Evolutionary conservation across 2,888 invertebrate species (phyloP), one percentile per base, ranked within the genome.

Genomic region (Stenolophus ochropezus): DNA sequence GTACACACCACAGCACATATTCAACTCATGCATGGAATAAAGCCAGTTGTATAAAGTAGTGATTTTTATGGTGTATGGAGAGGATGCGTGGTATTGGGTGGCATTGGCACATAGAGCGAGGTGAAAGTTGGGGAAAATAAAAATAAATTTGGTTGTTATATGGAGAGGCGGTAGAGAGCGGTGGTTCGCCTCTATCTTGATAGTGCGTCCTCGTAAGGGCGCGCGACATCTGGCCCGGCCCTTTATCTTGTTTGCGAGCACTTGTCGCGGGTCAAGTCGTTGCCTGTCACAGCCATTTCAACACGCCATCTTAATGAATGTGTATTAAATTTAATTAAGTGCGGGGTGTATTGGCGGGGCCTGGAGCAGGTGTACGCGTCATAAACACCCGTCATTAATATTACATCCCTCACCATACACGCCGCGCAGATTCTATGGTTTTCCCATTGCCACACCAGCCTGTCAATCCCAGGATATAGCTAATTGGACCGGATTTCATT

Each of bases 151-250:
- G 33, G 33, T 42, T 42, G 33, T 42, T 42, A 42, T 42, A 42
- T 42, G 11, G 11, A 42, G 33, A 42, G 11, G 8, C 16, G 11
- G 73, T 20, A 20, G 51, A 61, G 69, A 16, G 53, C 47, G 74
- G 11, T n/a, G 16, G 14, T 11, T 23, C 14, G 20, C 56, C 16
- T 25, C 51, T 23, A 79, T 79, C 79, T 81, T 84, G 84, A 86
- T 86, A 86, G 85, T 86, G 84, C 86, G 85, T 84, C 85, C 84
- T 82, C 84, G 84, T 61, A 21, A 20, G n/a, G 69, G 33, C 47
- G 47, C 23, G 83, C 84, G 84, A 83, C 85, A 85, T 83, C 84
- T 84, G 85, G 84, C 81, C 25, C 65, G 78, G 79, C 81, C 83
- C 83, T 83, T 83, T 83, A 83, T 83, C 81, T 82, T 83, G 82